Conservation (phyloP, 2,113 vertebrate species). For the Nestor notabilis region DNA sequence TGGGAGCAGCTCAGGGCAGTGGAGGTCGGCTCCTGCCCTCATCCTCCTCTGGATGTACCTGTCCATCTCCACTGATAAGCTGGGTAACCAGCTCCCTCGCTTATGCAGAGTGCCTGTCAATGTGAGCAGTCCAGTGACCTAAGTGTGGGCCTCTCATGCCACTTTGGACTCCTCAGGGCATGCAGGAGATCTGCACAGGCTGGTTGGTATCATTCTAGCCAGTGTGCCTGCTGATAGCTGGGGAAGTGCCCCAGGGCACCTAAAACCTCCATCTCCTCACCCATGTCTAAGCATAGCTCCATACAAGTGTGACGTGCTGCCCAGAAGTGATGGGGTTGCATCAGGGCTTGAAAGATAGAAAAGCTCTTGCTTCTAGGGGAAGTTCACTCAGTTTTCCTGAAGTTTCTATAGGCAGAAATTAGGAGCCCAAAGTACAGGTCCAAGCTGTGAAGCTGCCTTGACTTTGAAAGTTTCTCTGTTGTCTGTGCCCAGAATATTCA, state of each 20-base stretch:
- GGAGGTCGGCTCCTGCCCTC: not conserved
- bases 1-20: not conserved
- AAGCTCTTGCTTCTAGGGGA: not conserved
- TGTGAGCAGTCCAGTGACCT: not conserved
- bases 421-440: not conserved
- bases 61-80: not conserved
- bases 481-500: not conserved
- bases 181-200: not conserved
- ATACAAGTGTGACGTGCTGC: fast-evolving
- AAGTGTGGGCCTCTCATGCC: fast-evolving
- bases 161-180: not conserved
- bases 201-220: not conserved
- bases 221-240: not conserved
- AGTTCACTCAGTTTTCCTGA: not conserved
- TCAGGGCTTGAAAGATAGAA: not conserved
- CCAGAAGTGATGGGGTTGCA: fast-evolving
- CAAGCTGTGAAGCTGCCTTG: not conserved
- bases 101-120: fast-evolving
- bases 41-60: not conserved
- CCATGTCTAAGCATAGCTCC: not conserved
- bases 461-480: not conserved
- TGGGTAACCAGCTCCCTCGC: not conserved
- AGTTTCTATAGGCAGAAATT: not conserved
- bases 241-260: not conserved
- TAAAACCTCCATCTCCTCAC: not conserved